A percentile compares a stretch with the other conserved stretches of the same genome.
These are phyloP conservation scores for Syngnathus typhle DNA, from an alignment of 2,113 vertebrate genomes.

Conservation along the genomic window DNA sequence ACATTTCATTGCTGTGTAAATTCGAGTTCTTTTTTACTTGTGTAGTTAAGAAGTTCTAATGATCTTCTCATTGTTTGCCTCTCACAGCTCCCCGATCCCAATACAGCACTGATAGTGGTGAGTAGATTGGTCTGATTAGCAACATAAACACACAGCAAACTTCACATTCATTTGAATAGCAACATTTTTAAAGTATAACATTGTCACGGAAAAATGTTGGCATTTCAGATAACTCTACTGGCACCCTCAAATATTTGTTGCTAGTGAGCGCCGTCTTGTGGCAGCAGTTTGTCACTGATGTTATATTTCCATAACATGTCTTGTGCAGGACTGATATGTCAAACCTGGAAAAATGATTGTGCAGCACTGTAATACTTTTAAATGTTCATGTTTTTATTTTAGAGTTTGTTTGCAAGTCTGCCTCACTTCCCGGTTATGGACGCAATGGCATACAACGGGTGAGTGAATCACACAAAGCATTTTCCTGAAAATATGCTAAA, in stretches of 20 bases:
- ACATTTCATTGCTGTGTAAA: neutral
- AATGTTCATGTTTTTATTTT: constrained; percentile 23
- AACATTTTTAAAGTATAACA: neutral
- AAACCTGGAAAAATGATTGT: neutral
- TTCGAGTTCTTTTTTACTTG: neutral
- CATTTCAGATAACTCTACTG: neutral
- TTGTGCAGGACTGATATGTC: neutral
- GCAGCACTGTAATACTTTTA: neutral
- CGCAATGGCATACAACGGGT: constrained; percentile 93
- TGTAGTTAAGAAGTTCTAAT: neutral
- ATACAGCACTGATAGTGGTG: constrained; percentile 86
- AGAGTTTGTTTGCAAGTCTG: constrained; percentile 92
- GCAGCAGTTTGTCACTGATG: neutral
- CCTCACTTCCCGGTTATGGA: constrained; percentile 91
- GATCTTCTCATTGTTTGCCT: constrained; percentile 23
- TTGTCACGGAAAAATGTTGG: neutral
- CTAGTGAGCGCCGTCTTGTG: constrained; percentile 58
- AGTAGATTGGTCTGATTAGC: constrained; percentile 47
- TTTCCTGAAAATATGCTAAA: neutral
- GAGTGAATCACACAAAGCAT: constrained; percentile 14
- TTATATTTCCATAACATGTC: neutral
- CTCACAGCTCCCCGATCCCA: constrained; percentile 81
- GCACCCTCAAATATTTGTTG: constrained; percentile 6
- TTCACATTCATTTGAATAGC: neutral
- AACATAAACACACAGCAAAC: neutral